phyloP scores from a whole-genome alignment of 2,113 vertebrate genomes.

The Brachyistius frenatus region DNA sequence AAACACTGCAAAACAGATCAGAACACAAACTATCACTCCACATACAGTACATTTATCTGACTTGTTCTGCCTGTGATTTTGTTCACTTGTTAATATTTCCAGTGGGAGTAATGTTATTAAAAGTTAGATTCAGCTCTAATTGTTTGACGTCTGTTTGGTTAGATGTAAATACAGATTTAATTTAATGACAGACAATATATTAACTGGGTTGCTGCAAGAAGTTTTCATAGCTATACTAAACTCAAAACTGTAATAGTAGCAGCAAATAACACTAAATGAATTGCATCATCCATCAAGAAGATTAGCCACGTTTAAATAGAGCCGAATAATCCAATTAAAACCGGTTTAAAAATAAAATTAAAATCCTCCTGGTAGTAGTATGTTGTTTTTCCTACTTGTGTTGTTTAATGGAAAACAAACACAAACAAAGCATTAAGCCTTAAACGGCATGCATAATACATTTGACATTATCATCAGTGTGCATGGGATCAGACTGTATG shows the following conservation, averaged over 20 bases:
- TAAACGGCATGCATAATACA: too few relatives aligned
- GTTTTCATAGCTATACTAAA: conserved; percentile 1
- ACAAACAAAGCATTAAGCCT: too few relatives aligned
- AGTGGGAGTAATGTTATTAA: background rate
- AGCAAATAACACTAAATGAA: conserved; percentile 17
- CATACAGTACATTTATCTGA: background rate
- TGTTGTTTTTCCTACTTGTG: too few relatives aligned
- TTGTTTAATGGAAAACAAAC: too few relatives aligned
- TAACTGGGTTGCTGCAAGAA: conserved; percentile 19
- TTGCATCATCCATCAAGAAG: conserved; percentile 6
- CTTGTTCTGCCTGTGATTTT: background rate
- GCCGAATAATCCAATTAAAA: too few relatives aligned
- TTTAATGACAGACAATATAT: conserved; percentile 39
- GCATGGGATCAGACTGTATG: too few relatives aligned
- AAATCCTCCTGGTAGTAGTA: too few relatives aligned
- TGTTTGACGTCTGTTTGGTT: background rate
- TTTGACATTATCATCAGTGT: too few relatives aligned
- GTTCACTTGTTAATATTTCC: background rate
- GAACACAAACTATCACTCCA: background rate
- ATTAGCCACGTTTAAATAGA: too few relatives aligned
- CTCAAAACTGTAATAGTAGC: conserved; percentile 4
- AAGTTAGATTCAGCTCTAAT: background rate
- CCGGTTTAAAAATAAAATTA: too few relatives aligned
- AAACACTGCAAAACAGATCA: background rate
- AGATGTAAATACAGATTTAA: conserved; percentile 22